These are phyloP conservation scores for Tribolium castaneum DNA, from an alignment of 1,140 invertebrate genomes.

Conservation along the genomic window DNA sequence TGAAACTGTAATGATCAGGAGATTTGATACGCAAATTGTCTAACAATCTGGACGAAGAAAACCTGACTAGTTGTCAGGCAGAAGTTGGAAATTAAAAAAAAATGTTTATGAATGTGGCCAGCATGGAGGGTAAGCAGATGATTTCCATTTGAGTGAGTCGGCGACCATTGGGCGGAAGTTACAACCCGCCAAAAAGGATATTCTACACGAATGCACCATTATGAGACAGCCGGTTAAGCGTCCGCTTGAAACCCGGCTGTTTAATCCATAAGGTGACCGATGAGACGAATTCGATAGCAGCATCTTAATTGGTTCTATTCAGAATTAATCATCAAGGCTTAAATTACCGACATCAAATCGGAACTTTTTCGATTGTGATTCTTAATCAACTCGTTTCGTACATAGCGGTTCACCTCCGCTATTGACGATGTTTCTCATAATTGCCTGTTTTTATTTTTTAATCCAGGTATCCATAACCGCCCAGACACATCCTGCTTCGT, in stretches of 20 bases:
- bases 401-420: background rate
- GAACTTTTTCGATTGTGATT: constrained; percentile 26
- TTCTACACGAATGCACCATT: constrained; percentile 1
- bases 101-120: too few relatives aligned
- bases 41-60: too few relatives aligned
- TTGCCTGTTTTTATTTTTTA: constrained; percentile 19
- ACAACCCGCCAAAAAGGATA: constrained; percentile 6
- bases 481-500: constrained; percentile 18
- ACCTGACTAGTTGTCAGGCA: too few relatives aligned
- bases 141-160: background rate
- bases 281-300: constrained; percentile 13
- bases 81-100: too few relatives aligned
- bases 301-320: constrained; percentile 30
- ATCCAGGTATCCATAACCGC: constrained; percentile 25
- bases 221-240: background rate
- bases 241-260: background rate
- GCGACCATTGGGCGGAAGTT: background rate
- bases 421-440: constrained; percentile 12
- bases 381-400: constrained; percentile 19
- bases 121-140: background rate
- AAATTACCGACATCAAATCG: constrained; percentile 13
- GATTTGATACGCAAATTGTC: too few relatives aligned
- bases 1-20: too few relatives aligned
- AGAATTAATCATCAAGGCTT: constrained; percentile 3
- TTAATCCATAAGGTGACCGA: constrained; percentile 4